These are phyloP conservation scores for Hirundo rustica DNA, from an alignment of 2,797 vertebrate species.

Conservation along the genomic window DNA sequence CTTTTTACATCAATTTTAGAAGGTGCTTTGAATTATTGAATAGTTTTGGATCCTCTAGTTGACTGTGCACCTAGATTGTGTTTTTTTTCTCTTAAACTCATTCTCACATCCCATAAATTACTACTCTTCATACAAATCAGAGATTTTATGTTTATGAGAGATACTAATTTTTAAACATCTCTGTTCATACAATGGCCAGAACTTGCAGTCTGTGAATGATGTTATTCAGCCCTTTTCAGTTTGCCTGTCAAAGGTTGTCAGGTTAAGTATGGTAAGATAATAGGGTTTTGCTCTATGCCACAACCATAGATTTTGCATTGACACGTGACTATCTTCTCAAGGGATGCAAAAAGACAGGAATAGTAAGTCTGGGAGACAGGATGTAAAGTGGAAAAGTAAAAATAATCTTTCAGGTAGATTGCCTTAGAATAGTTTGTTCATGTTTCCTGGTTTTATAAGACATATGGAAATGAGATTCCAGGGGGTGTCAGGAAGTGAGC, in stretches of 20 bases:
- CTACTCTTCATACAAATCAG: neutral
- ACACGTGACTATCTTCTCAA: neutral
- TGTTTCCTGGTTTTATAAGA: neutral
- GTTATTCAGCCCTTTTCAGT: neutral
- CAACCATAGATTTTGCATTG: neutral
- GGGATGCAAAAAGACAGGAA: neutral
- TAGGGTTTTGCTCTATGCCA: neutral
- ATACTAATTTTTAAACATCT: constrained; percentile 8
- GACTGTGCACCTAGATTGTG: neutral
- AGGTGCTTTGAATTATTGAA: neutral
- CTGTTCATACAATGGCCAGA: neutral
- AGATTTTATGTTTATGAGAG: constrained; percentile 33
- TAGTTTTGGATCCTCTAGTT: neutral
- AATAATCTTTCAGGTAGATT: neutral
- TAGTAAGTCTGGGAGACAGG: neutral
- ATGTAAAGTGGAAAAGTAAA: neutral
- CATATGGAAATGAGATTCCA: neutral
- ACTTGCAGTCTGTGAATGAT: neutral
- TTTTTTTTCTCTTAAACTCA: neutral
- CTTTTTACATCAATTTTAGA: constrained; percentile 17
- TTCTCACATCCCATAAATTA: neutral
- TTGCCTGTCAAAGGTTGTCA: neutral
- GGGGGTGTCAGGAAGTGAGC: neutral
- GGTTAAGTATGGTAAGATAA: neutral
- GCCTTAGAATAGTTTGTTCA: neutral